Conservation (phyloP, 2,113 vertebrate species). For the Catagonus wagneri region DNA sequence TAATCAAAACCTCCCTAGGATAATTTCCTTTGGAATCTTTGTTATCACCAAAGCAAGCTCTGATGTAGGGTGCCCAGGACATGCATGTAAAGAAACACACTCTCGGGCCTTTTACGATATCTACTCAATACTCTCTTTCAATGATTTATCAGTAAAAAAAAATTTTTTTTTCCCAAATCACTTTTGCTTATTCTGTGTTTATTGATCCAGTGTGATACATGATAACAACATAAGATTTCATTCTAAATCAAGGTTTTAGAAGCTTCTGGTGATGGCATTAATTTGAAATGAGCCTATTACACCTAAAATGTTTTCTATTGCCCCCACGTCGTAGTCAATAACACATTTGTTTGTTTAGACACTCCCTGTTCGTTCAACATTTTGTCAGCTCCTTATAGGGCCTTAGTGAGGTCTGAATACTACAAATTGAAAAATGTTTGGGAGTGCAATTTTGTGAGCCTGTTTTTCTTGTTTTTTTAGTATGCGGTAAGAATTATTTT, state of each 20-base stretch:
- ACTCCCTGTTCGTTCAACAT: constrained; percentile 9
- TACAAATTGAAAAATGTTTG: constrained; percentile 40
- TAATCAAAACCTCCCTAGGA: background rate
- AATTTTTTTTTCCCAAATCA: background rate
- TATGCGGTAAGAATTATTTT: constrained; percentile 50
- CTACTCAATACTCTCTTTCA: background rate
- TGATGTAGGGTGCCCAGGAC: background rate
- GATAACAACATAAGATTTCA: constrained; percentile 42
- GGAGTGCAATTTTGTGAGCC: background rate
- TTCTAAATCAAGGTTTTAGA: constrained; percentile 59
- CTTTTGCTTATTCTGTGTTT: constrained; percentile 27
- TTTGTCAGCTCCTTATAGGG: background rate
- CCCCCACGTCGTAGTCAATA: background rate
- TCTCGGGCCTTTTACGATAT: background rate
- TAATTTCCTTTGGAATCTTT: background rate
- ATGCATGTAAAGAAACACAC: background rate
- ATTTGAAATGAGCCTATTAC: constrained; percentile 40
- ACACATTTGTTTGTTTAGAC: constrained; percentile 49
- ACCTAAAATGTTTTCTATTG: constrained; percentile 9
- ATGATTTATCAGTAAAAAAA: constrained; percentile 20
- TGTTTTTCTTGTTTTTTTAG: background rate
- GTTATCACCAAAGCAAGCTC: background rate
- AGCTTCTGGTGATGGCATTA: constrained; percentile 28
- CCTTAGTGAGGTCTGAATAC: constrained; percentile 6
- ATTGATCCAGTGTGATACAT: constrained; percentile 13